Base-by-base conservation (phyloP, 2,888 invertebrate genomes). In the Tuberolachnus salignus region DNA sequence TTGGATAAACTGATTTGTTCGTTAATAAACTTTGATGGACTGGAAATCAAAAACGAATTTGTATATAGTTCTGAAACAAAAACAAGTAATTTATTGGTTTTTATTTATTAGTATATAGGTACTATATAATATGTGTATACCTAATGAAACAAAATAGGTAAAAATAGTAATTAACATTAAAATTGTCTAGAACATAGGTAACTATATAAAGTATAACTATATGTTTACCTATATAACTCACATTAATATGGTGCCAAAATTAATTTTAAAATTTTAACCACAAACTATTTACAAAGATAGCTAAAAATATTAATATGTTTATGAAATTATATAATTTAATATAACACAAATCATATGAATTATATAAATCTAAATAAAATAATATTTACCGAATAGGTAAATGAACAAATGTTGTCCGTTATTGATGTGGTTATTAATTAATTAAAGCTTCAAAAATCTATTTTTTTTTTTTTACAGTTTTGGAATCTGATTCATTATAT, bases 41-140 rank as follows among this genome's bases (percentile, higher is more conserved):
- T 78, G 49, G 78, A 78, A 78, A 78, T 78, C 78, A 78, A 78
- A 78, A 78, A 78, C 59, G 78, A 78, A 59, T 78, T 78, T 34
- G 78, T 78, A 67, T 61, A 78, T 42, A 78, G 59, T 69, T 78
- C 78, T 78, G 78, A 69, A 78, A 78, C 73, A 75, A 75, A 75
- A 66, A 75, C 66, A 75, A 46, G 67, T 13, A 75, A 67, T 67
- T 66, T 67, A 75, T 46, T 74, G 74, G 44, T 64, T 74, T 69
- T 53, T 75, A 75, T 67, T 75, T 44, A 53, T 53, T 53, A 21
- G 6, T n/a, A 16, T 34, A 61, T 34, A 34, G 6, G 34, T 34
- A 34, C 3, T 34, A 34, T 34, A 34, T 34, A 4, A 34, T 34
- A 34, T 34, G 34, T 34, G 34, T 34, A 34, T 34, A 64, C 21